Conservation (phyloP, 2,888 invertebrate species). For the Cosmia pyralina region DNA sequence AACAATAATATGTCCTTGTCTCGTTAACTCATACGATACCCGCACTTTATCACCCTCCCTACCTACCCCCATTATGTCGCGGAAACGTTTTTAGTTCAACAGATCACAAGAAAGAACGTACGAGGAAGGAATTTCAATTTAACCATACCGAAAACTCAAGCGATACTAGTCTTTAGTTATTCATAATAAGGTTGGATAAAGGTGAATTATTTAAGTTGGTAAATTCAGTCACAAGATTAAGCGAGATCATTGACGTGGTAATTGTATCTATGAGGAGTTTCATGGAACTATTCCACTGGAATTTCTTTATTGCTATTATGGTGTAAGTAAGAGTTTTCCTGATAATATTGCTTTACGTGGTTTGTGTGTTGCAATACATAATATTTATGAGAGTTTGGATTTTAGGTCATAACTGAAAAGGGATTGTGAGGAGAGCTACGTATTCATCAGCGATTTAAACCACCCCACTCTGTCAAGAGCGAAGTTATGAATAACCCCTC, state of each 20-base stretch:
- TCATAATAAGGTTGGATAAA: constrained; percentile 6
- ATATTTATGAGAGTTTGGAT: background rate
- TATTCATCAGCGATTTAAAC: too few relatives aligned
- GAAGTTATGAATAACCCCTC: too few relatives aligned
- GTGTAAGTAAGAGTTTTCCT: constrained; percentile 35
- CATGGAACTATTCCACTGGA: constrained; percentile 59
- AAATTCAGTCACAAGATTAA: constrained; percentile 50
- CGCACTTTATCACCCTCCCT: constrained; percentile 65
- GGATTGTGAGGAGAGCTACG: background rate
- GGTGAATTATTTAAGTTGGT: constrained; percentile 28
- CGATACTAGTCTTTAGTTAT: background rate
- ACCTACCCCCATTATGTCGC: constrained; percentile 67
- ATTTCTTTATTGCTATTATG: constrained; percentile 57
- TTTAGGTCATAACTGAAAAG: background rate
- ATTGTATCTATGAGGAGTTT: constrained; percentile 65
- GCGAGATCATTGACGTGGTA: constrained; percentile 63
- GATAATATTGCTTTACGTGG: constrained; percentile 31
- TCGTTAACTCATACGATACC: constrained; percentile 68
- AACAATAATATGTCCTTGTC: constrained; percentile 66
- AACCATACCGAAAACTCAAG: background rate
- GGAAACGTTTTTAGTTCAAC: constrained; percentile 73
- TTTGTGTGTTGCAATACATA: background rate
- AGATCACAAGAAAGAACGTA: constrained; percentile 74
- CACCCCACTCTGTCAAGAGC: too few relatives aligned
- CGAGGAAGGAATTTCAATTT: constrained; percentile 65